phyloP scores from a whole-genome alignment of 2,113 vertebrate genomes.

The Otus sunia region DNA sequence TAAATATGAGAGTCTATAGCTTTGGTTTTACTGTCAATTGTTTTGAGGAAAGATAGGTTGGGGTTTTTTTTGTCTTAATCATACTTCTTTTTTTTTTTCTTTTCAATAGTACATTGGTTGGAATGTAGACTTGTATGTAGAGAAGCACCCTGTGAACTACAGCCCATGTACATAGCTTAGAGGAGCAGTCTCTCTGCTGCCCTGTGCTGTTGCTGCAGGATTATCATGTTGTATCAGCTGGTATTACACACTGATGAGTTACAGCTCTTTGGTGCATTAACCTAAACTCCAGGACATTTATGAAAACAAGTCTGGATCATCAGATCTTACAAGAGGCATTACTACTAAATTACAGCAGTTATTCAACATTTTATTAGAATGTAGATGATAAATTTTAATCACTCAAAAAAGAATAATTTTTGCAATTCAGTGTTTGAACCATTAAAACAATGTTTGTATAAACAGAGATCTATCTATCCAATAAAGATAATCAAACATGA shows the following conservation, averaged over 20 bases:
- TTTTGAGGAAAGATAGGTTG: neutral
- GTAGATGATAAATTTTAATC: slow-evolving; percentile 19
- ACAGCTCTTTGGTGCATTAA: slow-evolving; percentile 28
- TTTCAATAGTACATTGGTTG: neutral
- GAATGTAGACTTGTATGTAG: neutral
- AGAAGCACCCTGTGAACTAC: neutral
- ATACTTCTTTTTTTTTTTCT: neutral
- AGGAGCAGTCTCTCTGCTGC: neutral
- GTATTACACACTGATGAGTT: slow-evolving; percentile 14
- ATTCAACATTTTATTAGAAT: slow-evolving; percentile 65
- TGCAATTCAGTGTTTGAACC: slow-evolving; percentile 45
- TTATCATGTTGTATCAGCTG: neutral
- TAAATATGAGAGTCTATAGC: neutral
- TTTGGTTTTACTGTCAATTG: neutral
- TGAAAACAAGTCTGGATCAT: slow-evolving; percentile 7
- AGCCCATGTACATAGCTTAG: neutral
- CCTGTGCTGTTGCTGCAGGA: neutral
- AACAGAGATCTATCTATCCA: slow-evolving; percentile 45
- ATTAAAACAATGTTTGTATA: slow-evolving; percentile 43
- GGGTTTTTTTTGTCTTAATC: neutral
- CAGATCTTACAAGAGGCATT: slow-evolving; percentile 11
- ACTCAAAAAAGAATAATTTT: slow-evolving; percentile 42
- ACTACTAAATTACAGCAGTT: slow-evolving; percentile 10
- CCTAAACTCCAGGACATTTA: slow-evolving; percentile 47
- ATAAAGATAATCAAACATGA: slow-evolving; percentile 7